phyloP scores from a whole-genome alignment of 1,140 invertebrate genomes.

The Hesperophylax magnus region DNA sequence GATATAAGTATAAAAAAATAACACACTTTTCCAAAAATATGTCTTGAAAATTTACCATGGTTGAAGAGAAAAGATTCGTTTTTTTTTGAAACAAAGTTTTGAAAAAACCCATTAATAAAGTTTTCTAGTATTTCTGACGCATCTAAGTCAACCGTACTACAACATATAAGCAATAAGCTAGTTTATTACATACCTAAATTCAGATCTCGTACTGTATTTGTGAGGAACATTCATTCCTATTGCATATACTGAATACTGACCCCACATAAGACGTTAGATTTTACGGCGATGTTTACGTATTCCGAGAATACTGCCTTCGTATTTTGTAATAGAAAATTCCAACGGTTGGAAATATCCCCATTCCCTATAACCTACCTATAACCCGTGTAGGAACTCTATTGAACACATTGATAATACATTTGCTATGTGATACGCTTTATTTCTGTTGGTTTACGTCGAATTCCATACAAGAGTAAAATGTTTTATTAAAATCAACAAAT shows the following conservation, averaged over 20 bases:
- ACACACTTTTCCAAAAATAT: too few species aligned
- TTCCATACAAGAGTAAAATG: neutral
- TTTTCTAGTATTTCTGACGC: too few species aligned
- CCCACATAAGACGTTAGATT: neutral
- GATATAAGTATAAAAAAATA: too few species aligned
- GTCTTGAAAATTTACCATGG: too few species aligned
- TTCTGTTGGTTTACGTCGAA: neutral
- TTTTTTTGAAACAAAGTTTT: too few species aligned
- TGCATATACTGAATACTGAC: neutral
- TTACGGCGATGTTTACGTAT: slow-evolving; percentile 6
- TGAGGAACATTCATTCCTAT: neutral
- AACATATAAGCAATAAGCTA: too few species aligned
- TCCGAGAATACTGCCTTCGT: slow-evolving; percentile 16
- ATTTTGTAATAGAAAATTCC: slow-evolving; percentile 25
- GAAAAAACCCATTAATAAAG: too few species aligned
- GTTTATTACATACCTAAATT: too few species aligned
- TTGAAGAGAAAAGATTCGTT: too few species aligned
- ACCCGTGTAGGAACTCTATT: slow-evolving; percentile 17
- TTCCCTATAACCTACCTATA: neutral
- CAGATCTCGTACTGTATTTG: too few species aligned
- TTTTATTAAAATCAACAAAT: neutral
- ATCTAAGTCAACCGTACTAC: too few species aligned
- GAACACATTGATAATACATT: slow-evolving; percentile 17
- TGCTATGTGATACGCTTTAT: slow-evolving; percentile 11
- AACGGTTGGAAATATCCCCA: neutral